Evolutionary conservation across 1,140 invertebrate species (phyloP).

Genomic region (Drosophila ficusphila): DNA sequence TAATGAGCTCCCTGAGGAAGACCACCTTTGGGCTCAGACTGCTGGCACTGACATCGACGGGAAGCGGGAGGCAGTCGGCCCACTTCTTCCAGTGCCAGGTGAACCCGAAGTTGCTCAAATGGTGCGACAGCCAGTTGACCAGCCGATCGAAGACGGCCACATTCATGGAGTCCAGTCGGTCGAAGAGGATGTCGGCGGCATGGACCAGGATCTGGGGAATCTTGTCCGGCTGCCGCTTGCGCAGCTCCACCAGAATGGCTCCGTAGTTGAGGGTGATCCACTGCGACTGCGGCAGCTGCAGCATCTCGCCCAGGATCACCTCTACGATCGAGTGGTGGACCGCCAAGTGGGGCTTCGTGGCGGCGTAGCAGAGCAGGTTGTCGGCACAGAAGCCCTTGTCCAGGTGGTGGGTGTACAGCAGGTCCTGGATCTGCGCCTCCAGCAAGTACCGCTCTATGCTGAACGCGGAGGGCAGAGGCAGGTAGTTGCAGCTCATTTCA

Average conservation of each 20-base stretch:
- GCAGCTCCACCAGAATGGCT: constrained; percentile 97
- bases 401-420: constrained; percentile 92
- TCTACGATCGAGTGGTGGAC: constrained; percentile 99
- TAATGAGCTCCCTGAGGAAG: constrained; percentile 94
- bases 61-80: not conserved
- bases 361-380: constrained; percentile 91
- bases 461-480: constrained; percentile 95
- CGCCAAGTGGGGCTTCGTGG: constrained; percentile 95
- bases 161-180: constrained; percentile 98
- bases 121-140: constrained; percentile 98
- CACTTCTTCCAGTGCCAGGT: constrained; percentile 91
- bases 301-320: constrained; percentile 96
- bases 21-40: constrained; percentile 95
- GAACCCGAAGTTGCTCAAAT: constrained; percentile 99
- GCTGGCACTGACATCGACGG: constrained; percentile 76
- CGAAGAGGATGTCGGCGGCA: constrained; percentile 98
- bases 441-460: constrained; percentile 98
- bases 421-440: constrained; percentile 97
- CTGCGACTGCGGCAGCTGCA: constrained; percentile 94
- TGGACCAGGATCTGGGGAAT: constrained; percentile 98
- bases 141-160: constrained; percentile 98
- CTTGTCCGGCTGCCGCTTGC: constrained; percentile 96
- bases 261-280: constrained; percentile 97
- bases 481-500: constrained; percentile 89
- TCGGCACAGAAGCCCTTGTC: constrained; percentile 97